Conservation (phyloP, 1,140 invertebrate genomes). For the Aporrectodea caliginosa region DNA sequence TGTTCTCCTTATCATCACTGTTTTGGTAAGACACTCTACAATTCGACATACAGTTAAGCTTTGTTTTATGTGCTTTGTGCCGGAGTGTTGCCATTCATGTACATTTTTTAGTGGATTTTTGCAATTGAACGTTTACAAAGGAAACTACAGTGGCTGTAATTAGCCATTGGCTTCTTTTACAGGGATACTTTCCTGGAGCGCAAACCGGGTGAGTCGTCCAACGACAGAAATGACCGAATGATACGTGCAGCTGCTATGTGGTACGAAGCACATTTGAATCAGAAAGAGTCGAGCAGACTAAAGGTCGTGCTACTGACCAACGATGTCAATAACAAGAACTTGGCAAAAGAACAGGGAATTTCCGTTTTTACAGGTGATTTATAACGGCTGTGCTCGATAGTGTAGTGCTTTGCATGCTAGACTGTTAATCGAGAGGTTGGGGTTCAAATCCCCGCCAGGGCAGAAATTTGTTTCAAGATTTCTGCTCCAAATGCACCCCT, state of each 20-base stretch:
- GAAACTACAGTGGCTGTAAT: no score
- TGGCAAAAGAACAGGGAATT: slow-evolving; percentile 68
- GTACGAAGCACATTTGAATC: slow-evolving; percentile 67
- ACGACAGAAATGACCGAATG: slow-evolving; percentile 89
- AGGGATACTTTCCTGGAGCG: slow-evolving; percentile 80
- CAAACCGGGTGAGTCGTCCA: slow-evolving; percentile 72
- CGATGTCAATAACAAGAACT: slow-evolving; percentile 72
- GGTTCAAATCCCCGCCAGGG: no score
- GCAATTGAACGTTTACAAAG: no score
- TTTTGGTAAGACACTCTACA: no score
- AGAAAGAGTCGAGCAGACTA: slow-evolving; percentile 35
- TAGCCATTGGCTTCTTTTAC: slow-evolving; percentile 35
- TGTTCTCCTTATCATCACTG: no score
- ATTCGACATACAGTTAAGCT: no score
- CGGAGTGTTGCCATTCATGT: no score
- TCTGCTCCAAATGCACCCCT: no score
- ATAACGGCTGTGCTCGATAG: not conserved
- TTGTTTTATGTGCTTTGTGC: no score
- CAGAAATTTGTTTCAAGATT: no score
- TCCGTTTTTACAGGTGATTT: slow-evolving; percentile 65
- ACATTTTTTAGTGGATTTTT: no score
- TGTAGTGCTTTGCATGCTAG: not conserved
- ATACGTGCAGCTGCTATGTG: slow-evolving; percentile 75
- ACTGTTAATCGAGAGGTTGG: no score
- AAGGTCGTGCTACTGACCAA: slow-evolving; percentile 77